Percentiles rank a stretch among this genome's conserved stretches.
These are phyloP conservation scores for Mustela nigripes DNA, from an alignment of 2,113 vertebrate species.

Conservation along the genomic window DNA sequence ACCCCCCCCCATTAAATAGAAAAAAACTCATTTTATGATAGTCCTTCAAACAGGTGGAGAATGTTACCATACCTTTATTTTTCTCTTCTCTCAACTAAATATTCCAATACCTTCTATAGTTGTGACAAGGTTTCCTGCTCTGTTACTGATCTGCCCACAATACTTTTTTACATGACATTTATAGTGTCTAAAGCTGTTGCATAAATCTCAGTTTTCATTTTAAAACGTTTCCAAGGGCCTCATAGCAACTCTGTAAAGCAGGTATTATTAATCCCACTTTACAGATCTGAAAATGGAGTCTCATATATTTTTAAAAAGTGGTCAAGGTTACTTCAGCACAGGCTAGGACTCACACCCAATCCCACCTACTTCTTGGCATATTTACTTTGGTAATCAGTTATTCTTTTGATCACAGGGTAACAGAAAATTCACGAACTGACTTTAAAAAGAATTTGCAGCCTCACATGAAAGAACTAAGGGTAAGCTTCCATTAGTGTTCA, in stretches of 20 bases:
- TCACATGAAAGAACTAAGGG: neutral
- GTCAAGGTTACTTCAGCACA: neutral
- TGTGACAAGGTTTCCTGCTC: neutral
- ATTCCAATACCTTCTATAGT: neutral
- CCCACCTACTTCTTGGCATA: neutral
- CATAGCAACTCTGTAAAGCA: neutral
- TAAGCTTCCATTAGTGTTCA: neutral
- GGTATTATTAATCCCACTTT: neutral
- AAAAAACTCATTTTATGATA: neutral
- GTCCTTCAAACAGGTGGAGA: neutral
- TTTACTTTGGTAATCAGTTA: neutral
- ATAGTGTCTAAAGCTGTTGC: neutral
- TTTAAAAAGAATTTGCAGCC: neutral
- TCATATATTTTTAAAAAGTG: neutral
- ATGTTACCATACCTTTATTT: neutral
- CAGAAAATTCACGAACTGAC: neutral
- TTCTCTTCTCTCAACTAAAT: neutral
- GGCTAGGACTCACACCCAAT: neutral
- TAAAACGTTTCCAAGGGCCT: neutral
- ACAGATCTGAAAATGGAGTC: neutral
- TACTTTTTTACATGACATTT: neutral
- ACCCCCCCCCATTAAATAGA: neutral
- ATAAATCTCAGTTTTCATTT: neutral
- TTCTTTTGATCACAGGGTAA: neutral
- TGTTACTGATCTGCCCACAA: neutral